These are phyloP conservation scores for Acanthosepion lycidas DNA, from an alignment of 2,888 invertebrate species.

Conservation along the genomic window DNA sequence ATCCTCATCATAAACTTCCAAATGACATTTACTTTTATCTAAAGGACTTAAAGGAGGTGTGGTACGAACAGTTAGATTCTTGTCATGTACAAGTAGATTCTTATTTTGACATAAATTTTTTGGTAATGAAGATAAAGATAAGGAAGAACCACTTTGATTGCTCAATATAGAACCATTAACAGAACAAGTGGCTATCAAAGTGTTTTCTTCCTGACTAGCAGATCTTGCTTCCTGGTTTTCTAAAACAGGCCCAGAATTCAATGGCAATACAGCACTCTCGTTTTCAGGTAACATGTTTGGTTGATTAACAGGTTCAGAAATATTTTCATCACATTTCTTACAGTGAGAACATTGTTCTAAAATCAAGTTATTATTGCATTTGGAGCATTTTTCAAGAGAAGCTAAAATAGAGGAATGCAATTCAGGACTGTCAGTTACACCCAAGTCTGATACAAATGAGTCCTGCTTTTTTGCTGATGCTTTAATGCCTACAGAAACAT, in stretches of 20 bases:
- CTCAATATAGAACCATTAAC: background rate
- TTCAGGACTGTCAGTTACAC: background rate
- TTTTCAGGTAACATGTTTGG: background rate
- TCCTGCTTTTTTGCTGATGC: background rate
- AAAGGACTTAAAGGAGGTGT: background rate
- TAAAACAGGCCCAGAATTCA: background rate
- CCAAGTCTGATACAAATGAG: background rate
- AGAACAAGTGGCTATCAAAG: background rate
- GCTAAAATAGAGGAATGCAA: background rate
- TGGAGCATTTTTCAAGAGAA: background rate
- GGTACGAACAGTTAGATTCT: background rate
- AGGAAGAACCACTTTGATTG: background rate
- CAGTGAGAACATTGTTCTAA: background rate
- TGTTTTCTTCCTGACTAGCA: background rate
- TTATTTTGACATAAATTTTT: background rate
- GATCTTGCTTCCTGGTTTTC: background rate
- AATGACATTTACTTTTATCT: background rate
- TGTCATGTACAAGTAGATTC: background rate
- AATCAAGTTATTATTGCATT: background rate
- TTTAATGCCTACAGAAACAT: background rate
- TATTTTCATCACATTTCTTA: background rate
- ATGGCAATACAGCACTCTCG: background rate
- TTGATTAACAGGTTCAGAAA: background rate
- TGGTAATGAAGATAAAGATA: background rate
- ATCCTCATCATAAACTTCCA: background rate